Evolutionary conservation across 2,888 invertebrate genomes (phyloP), one percentile per base, ranked within the genome.

Genomic region (Lasioglossum pauxillum): DNA sequence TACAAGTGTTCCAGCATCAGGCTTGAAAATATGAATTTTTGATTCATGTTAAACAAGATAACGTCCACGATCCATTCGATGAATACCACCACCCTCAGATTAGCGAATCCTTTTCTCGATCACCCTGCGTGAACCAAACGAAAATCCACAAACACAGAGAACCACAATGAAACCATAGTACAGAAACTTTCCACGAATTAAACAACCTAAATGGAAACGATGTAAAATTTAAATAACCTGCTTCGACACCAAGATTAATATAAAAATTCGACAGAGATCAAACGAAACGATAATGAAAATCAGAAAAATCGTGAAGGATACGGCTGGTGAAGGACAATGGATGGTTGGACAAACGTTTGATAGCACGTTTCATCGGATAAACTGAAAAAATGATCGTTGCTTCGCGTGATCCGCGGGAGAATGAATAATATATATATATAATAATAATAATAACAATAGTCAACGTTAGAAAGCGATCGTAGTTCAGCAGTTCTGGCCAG

Each of bases 371-470:
- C 12, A 41, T n/a, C 64, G 80, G 89, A 89, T 83, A 91, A 93
- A 94, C 94, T 93, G 94, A 94, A 92, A 93, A 94, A 95, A 95
- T 94, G 90, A 95, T 95, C 93, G 93, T 95, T 94, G 94, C 93
- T 91, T 90, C 92, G 93, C 93, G 92, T 89, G 92, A 91, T 92
- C 92, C 91, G 74, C 74, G 84, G 77, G 79, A 85, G 75, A 89
- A 90, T 89, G 85, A 89, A 88, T 88, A 76, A 89, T 64, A 64
- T n/a, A 35, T 35, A 35, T 35, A 35, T 57, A 57, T 57, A 76
- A 90, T 64, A 64, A 64, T 64, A 64, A 64, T 64, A 64, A 67
- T 35, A 67, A 31, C 7, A 67, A 67, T 67, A 69, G 69, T 90
- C 88, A 80, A 87, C 71, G 90, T 91, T 82, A 88, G 85, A 89